phyloP scores from a whole-genome alignment of 2,113 vertebrate genomes.

The Tor tambroides region DNA sequence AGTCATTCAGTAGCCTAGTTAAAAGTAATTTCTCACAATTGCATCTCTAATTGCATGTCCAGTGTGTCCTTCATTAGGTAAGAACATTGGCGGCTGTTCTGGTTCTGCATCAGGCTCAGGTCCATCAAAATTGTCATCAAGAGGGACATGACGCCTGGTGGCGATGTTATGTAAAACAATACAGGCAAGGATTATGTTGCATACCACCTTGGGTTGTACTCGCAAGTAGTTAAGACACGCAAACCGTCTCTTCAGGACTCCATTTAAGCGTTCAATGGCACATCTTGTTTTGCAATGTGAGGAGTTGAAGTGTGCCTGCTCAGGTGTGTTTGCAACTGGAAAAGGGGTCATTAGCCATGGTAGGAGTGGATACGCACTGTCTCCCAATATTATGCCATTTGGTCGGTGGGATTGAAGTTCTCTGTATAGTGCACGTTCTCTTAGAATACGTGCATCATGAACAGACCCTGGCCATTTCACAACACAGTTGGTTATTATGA shows the following conservation, averaged over 20 bases:
- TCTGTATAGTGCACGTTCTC: too few species aligned
- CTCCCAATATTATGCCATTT: too few species aligned
- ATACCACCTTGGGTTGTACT: not conserved
- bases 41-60: conserved; percentile 2
- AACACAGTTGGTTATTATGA: not conserved
- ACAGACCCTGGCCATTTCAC: not conserved
- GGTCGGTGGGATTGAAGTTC: too few species aligned
- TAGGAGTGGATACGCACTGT: too few species aligned
- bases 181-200: not conserved
- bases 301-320: too few species aligned
- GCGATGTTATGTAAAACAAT: not conserved
- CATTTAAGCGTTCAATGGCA: too few species aligned
- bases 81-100: not conserved
- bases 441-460: not conserved
- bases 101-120: conserved; percentile 6
- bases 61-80: conserved; percentile 2
- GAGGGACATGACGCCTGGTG: too few species aligned
- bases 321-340: too few species aligned
- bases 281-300: too few species aligned
- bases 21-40: not conserved
- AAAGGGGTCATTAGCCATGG: too few species aligned
- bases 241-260: conserved; percentile 29
- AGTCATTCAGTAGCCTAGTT: too few species aligned
- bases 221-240: not conserved
- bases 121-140: too few species aligned